phyloP scores from a whole-genome alignment of 2,888 invertebrate genomes.

The Sarcophaga carnaria region DNA sequence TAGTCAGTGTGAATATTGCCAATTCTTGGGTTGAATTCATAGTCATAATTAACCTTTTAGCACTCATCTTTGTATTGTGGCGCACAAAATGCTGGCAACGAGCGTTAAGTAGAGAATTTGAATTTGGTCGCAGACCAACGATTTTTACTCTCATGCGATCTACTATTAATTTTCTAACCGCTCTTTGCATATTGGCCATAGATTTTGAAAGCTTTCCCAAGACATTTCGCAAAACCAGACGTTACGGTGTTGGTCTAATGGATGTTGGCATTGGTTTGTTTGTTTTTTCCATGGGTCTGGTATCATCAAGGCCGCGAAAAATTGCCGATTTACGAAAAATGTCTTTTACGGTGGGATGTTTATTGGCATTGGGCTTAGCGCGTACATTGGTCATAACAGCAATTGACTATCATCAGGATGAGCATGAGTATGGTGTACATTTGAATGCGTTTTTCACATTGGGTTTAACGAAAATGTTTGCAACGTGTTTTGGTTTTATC shows the following conservation, averaged over 20 bases:
- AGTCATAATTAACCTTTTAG: conserved; percentile 51
- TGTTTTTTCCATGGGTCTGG: conserved; percentile 90
- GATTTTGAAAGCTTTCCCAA: conserved; percentile 95
- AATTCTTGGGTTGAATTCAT: conserved; percentile 78
- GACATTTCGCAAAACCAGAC: conserved; percentile 93
- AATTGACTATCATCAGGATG: conserved; percentile 92
- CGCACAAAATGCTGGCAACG: conserved; percentile 54
- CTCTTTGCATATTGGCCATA: conserved; percentile 94
- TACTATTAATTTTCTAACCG: conserved; percentile 88
- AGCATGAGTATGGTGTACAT: conserved; percentile 97
- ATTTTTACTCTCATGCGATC: conserved; percentile 88
- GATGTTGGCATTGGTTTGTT: conserved; percentile 97
- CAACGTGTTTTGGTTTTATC: conserved; percentile 82
- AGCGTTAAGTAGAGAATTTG: conserved; percentile 70
- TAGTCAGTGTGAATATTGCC: conserved; percentile 84
- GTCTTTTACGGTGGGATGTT: conserved; percentile 78
- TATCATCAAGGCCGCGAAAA: conserved; percentile 83
- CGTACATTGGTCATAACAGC: conserved; percentile 85
- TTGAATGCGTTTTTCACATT: conserved; percentile 99
- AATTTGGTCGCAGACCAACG: conserved; percentile 75
- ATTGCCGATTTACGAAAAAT: conserved; percentile 72
- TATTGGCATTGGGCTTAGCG: conserved; percentile 85
- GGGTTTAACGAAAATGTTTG: conserved; percentile 90
- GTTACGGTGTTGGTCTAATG: conserved; percentile 94
- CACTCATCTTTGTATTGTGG: conserved; percentile 50